phyloP scores from a whole-genome alignment of 2,888 invertebrate genomes.

The Caenorhabditis doughertyi region DNA sequence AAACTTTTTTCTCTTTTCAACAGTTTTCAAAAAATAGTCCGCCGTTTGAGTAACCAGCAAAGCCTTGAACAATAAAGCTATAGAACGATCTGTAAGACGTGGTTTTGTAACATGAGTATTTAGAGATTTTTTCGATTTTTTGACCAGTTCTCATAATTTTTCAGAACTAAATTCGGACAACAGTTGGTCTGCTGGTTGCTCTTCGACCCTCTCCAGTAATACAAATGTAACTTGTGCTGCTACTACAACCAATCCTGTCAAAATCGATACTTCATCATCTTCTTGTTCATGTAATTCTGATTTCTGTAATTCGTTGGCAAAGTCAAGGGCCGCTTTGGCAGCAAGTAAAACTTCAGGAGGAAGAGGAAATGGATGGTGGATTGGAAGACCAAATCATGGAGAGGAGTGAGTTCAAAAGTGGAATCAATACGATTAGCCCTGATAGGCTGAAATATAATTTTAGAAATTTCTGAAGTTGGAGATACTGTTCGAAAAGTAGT shows the following conservation, averaged over 20 bases:
- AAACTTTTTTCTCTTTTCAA: too few species aligned
- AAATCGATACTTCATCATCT: neutral
- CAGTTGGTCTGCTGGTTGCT: conserved; percentile 57
- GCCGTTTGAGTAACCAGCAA: too few species aligned
- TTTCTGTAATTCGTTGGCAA: conserved; percentile 55
- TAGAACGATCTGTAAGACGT: too few species aligned
- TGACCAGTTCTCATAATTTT: neutral
- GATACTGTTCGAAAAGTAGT: too few species aligned
- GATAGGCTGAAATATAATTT: too few species aligned
- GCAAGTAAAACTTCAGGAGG: neutral
- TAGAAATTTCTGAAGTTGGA: too few species aligned
- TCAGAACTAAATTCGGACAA: conserved; percentile 35
- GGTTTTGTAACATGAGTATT: neutral
- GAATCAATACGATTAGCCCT: too few species aligned
- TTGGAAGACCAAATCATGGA: neutral
- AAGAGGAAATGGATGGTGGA: conserved; percentile 4
- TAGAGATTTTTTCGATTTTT: neutral
- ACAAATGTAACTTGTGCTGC: conserved; percentile 45
- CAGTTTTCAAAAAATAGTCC: too few species aligned
- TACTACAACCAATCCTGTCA: too few species aligned
- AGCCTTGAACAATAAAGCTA: too few species aligned
- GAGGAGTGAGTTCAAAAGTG: neutral
- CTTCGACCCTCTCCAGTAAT: conserved; percentile 12
- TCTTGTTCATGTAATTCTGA: conserved; percentile 56
- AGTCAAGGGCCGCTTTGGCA: conserved; percentile 33